phyloP scores from a whole-genome alignment of 2,797 vertebrate species.

The Lagocephalus sceleratus region DNA sequence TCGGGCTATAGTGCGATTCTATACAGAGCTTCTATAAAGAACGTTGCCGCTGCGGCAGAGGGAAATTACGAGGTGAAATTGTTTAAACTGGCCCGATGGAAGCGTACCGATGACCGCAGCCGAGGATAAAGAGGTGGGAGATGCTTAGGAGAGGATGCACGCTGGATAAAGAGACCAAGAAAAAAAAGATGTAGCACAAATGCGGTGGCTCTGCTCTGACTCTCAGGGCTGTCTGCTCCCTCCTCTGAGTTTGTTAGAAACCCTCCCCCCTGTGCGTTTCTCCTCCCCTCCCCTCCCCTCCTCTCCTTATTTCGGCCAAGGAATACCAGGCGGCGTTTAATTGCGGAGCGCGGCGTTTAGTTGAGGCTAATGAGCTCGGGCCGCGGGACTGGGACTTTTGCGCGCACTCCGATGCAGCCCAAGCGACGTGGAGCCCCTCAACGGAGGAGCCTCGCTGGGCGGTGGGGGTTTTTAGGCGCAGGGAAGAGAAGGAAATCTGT shows the following conservation, averaged over 20 bases:
- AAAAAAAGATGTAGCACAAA: slow-evolving; percentile 30
- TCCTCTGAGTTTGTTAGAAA: slow-evolving; percentile 60
- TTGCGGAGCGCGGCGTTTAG: slow-evolving; percentile 75
- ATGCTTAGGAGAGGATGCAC: slow-evolving; percentile 9
- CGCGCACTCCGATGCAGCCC: slow-evolving; percentile 37
- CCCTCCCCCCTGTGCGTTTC: slow-evolving; percentile 65
- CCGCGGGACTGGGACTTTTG: slow-evolving; percentile 42
- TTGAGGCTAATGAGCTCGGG: slow-evolving; percentile 66
- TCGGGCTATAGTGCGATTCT: neutral
- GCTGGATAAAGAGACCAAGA: slow-evolving; percentile 24
- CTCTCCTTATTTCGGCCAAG: slow-evolving; percentile 62
- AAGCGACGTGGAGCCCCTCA: slow-evolving; percentile 34
- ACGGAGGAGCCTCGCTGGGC: slow-evolving; percentile 31
- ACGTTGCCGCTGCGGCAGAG: slow-evolving; percentile 23
- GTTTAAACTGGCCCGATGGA: slow-evolving; percentile 35
- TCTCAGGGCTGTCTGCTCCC: slow-evolving; percentile 51
- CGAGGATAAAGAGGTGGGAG: slow-evolving; percentile 28
- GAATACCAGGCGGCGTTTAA: slow-evolving; percentile 82
- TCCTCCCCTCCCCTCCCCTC: slow-evolving; percentile 50
- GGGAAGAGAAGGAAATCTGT: slow-evolving; percentile 33
- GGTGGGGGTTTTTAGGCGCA: slow-evolving; percentile 46
- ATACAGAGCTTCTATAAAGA: slow-evolving; percentile 11
- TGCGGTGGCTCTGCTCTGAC: slow-evolving; percentile 43
- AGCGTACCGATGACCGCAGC: slow-evolving; percentile 39
- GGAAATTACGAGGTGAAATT: slow-evolving; percentile 34